Conservation (phyloP, 2,888 invertebrate genomes). For the Myathropa florea region DNA sequence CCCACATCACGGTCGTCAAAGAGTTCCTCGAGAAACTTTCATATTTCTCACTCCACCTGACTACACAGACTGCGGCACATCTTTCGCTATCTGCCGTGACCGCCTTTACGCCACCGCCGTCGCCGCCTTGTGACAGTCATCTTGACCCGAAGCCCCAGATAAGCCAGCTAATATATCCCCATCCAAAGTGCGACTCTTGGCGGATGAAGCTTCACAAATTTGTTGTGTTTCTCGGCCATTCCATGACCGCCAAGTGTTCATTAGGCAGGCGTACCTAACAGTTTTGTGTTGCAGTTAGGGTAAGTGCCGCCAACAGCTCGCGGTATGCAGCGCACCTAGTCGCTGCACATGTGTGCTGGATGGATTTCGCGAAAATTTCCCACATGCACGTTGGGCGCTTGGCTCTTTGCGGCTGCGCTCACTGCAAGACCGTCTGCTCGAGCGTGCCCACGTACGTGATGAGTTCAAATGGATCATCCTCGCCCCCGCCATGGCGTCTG, state of each 20-base stretch:
- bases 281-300: conserved; percentile 31
- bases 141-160: conserved; percentile 63
- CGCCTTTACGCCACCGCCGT: background rate
- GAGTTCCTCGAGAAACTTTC: conserved; percentile 26
- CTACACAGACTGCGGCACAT: background rate
- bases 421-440: conserved; percentile 6
- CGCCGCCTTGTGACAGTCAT: conserved; percentile 43
- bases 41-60: conserved; percentile 10
- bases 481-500: conserved; percentile 32
- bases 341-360: background rate
- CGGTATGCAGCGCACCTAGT: conserved; percentile 40
- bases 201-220: background rate
- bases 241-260: conserved; percentile 61
- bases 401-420: conserved; percentile 15
- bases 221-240: conserved; percentile 46
- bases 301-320: conserved; percentile 33
- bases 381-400: conserved; percentile 23
- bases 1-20: background rate
- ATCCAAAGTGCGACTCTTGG: conserved; percentile 17
- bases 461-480: conserved; percentile 45
- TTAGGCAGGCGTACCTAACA: conserved; percentile 53
- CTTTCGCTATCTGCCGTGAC: background rate
- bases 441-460: conserved; percentile 47
- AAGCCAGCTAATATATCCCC: conserved; percentile 52
- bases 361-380: conserved; percentile 29